These are phyloP conservation scores for Mayetiola destructor DNA, from an alignment of 2,888 invertebrate genomes.

Conservation along the genomic window DNA sequence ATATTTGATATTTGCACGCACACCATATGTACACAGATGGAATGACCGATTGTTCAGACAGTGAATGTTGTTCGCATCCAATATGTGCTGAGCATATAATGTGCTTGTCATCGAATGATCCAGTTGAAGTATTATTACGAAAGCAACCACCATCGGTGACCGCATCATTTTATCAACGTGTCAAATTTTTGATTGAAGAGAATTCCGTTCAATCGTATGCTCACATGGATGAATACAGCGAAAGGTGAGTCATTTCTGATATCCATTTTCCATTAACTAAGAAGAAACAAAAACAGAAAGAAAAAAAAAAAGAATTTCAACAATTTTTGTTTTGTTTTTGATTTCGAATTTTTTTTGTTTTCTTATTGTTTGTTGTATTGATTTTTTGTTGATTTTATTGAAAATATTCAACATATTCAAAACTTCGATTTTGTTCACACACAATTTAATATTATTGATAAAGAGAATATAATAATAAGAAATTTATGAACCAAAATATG, in stretches of 20 bases:
- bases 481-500: too few relatives aligned
- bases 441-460: too few relatives aligned
- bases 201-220: constrained; percentile 98
- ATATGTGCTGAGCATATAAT: constrained; percentile 81
- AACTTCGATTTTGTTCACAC: too few relatives aligned
- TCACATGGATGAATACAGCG: constrained; percentile 92
- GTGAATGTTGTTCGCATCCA: constrained; percentile 88
- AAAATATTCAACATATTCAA: too few relatives aligned
- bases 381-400: neutral
- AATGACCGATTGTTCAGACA: constrained; percentile 95
- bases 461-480: too few relatives aligned
- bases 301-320: neutral
- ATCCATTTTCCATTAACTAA: constrained; percentile 17
- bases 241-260: constrained; percentile 65
- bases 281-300: neutral
- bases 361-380: neutral
- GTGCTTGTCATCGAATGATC: constrained; percentile 93
- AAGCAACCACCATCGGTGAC: constrained; percentile 95
- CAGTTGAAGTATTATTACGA: constrained; percentile 85
- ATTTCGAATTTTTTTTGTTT: neutral
- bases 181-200: constrained; percentile 95
- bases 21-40: constrained; percentile 54
- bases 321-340: neutral
- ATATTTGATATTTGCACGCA: neutral
- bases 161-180: constrained; percentile 92